Percentiles rank a stretch among this genome's conserved stretches.
These are phyloP conservation scores for Clunio marinus DNA, from an alignment of 2,888 invertebrate genomes.

Conservation along the genomic window DNA sequence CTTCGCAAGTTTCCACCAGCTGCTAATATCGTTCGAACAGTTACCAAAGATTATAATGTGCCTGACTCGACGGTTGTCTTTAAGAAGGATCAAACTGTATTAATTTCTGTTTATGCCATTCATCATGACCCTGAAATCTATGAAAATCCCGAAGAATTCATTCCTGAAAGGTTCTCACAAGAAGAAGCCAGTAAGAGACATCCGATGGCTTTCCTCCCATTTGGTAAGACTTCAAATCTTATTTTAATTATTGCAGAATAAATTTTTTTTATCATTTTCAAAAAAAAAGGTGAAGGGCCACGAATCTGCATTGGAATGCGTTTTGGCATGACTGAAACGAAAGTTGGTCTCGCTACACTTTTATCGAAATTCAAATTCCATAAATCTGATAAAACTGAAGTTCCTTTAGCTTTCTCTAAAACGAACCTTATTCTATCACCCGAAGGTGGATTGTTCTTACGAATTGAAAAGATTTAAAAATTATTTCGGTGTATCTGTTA, in stretches of 20 bases:
- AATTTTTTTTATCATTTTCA: no score
- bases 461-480: constrained; percentile 26
- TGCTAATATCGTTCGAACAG: constrained; percentile 24
- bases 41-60: constrained; percentile 16
- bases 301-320: constrained; percentile 26
- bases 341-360: constrained; percentile 29
- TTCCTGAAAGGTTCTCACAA: constrained; percentile 20
- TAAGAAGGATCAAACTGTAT: constrained; percentile 2
- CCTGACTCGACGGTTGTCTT: constrained; percentile 3
- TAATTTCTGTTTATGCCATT: constrained; percentile 23
- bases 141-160: constrained; percentile 9
- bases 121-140: constrained; percentile 32
- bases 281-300: neutral
- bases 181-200: constrained; percentile 5
- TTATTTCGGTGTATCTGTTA: neutral
- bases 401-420: constrained; percentile 5
- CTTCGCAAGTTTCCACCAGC: constrained; percentile 37
- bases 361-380: constrained; percentile 25
- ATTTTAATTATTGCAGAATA: no score
- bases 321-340: constrained; percentile 26
- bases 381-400: constrained; percentile 20
- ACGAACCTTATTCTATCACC: constrained; percentile 25
- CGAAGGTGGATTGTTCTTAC: constrained; percentile 20
- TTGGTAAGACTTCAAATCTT: constrained; percentile 5
- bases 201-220: constrained; percentile 31